Base-by-base conservation (phyloP, 30 jellyfish, hydroid and myxozoan species). In the Pelagia noctiluca region DNA sequence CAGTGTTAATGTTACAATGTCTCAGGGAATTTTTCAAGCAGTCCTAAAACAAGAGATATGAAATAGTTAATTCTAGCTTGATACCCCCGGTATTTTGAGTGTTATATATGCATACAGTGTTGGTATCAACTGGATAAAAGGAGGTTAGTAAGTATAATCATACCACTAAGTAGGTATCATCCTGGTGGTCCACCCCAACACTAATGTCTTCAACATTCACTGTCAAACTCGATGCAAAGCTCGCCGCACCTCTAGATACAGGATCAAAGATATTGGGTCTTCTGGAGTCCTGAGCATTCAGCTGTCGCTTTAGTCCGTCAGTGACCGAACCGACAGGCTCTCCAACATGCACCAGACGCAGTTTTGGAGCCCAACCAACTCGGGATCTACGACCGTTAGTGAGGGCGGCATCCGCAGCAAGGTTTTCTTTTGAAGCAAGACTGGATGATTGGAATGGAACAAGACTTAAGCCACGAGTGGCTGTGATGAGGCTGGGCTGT, bases 361-460 rank as follows among this genome's bases (percentile, higher is more conserved):
- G 85, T 23, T 75, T 60, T 64, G 90, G 83, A 50, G 71, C 76
- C 98, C 98, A 93, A 42, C 98, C 93, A 57, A 87, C 90, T 19
- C 95, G 92, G 76, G 38, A 80, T 23, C 95, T 61, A 10, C 98
- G 82, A 28, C 96, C 92, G 70, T 93, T 93, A 1, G 74, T 57
- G 23, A 93, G 75, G 13, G 92, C 90, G 46, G 98, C 93, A 75
- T 93, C 98, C 32, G 97, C 92, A 35, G 82, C 35, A 3, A 54
- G 87, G 70, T 35, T 70, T 37, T 84, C 84, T 35, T 63, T 84
- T 13, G 73, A 22, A 18, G 60, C 35, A 19, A 75, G 32, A 24
- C 78, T 71, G 3, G 94, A 84, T 0, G 23, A 28, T 73, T 66
- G 54, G 37, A 16, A 21, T 0, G 94, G 84, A 47, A 49, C 68